Evolutionary conservation across 2,888 invertebrate species (phyloP).

Genomic region (Cephus pygmeus): DNA sequence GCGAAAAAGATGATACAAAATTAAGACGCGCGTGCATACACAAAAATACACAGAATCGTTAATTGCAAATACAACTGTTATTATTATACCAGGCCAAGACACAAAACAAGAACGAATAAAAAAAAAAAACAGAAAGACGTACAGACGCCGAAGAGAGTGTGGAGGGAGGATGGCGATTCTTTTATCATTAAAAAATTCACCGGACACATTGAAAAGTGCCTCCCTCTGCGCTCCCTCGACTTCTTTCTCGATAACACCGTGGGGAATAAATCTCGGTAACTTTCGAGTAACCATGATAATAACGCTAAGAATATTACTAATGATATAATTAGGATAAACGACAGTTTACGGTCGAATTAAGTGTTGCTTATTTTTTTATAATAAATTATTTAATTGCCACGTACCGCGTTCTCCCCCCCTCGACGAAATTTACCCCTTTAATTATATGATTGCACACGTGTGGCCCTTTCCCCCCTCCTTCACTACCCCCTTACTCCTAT

Average conservation of each 20-base stretch:
- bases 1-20: neutral
- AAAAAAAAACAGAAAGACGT: neutral
- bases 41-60: neutral
- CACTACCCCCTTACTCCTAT: neutral
- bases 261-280: neutral
- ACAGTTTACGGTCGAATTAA: constrained; percentile 14
- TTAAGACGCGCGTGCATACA: no score
- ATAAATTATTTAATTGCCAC: constrained; percentile 1
- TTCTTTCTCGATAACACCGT: neutral
- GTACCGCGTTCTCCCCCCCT: neutral
- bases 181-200: neutral
- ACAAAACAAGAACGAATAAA: neutral
- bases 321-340: constrained; percentile 19
- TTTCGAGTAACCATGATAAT: constrained; percentile 7
- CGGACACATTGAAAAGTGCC: neutral
- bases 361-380: constrained; percentile 12
- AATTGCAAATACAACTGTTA: neutral
- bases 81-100: neutral
- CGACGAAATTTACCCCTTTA: neutral
- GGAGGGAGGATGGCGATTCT: neutral
- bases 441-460: neutral
- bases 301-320: constrained; percentile 19
- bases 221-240: neutral
- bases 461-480: neutral
- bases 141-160: neutral